Percentiles rank a stretch among this genome's conserved stretches.
These are phyloP conservation scores for Athalia cordata DNA, from an alignment of 2,888 invertebrate species.

Conservation along the genomic window DNA sequence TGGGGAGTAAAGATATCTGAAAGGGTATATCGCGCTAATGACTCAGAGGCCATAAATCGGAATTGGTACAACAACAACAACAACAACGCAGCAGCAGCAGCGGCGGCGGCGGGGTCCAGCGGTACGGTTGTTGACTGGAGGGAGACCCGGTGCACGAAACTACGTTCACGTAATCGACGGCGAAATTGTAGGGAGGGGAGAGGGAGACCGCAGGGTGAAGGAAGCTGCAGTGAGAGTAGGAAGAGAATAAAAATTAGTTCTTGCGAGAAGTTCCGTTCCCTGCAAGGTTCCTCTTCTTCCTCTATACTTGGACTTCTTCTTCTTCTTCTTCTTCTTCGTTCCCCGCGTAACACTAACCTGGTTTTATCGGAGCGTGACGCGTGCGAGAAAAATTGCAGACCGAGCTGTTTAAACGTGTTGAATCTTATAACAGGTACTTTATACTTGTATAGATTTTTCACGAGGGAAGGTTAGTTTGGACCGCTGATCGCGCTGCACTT, in stretches of 20 bases:
- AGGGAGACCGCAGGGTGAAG: too few relatives aligned
- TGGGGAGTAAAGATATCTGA: slow-evolving; percentile 19
- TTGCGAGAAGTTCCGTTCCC: slow-evolving; percentile 19
- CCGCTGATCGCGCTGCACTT: too few relatives aligned
- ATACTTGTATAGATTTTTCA: not conserved
- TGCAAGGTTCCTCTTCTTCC: not conserved
- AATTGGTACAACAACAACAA: slow-evolving; percentile 7
- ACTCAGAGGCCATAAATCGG: slow-evolving; percentile 30
- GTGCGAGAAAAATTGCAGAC: slow-evolving; percentile 21
- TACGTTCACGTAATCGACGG: not conserved
- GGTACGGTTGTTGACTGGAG: slow-evolving; percentile 4
- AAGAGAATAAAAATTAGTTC: slow-evolving; percentile 30
- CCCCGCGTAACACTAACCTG: slow-evolving; percentile 40
- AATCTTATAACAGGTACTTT: too few relatives aligned
- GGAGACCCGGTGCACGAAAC: not conserved
- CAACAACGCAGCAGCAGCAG: too few relatives aligned
- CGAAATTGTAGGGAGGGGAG: too few relatives aligned
- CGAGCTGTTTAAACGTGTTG: not conserved
- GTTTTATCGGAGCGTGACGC: slow-evolving; percentile 40
- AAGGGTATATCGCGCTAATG: slow-evolving; percentile 29
- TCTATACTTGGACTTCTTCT: not conserved
- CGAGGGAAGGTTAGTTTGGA: not conserved
- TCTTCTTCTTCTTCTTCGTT: not conserved
- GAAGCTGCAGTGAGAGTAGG: too few relatives aligned
- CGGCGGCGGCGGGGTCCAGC: not conserved